phyloP scores from a whole-genome alignment of 2,888 invertebrate species.

The Caenorhabditis sulstoni region DNA sequence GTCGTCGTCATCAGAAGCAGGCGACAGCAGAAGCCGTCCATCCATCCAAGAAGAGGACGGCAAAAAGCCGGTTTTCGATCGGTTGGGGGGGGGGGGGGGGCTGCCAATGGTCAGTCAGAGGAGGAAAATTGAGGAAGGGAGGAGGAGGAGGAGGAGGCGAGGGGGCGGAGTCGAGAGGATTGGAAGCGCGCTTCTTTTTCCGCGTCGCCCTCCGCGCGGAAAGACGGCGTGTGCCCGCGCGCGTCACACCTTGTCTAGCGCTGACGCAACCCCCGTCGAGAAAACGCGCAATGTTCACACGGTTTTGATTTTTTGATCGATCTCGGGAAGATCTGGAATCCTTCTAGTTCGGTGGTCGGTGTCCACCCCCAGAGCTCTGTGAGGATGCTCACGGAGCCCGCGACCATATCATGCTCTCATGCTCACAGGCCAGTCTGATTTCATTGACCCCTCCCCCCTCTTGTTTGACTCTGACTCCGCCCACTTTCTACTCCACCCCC shows the following conservation, averaged over 20 bases:
- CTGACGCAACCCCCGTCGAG: slow-evolving; percentile 53
- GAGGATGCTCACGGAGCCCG: too few relatives aligned
- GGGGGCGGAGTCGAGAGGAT: slow-evolving; percentile 50
- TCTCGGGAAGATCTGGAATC: too few relatives aligned
- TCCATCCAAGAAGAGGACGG: slow-evolving; percentile 4
- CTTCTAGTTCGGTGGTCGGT: too few relatives aligned
- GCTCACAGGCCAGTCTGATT: slow-evolving; percentile 24
- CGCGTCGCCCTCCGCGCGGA: slow-evolving; percentile 48
- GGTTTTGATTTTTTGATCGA: too few relatives aligned
- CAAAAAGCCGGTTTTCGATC: slow-evolving; percentile 48
- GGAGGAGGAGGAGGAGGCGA: background rate
- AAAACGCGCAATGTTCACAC: too few relatives aligned
- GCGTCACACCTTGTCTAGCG: slow-evolving; percentile 47
- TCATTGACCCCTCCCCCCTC: slow-evolving; percentile 24
- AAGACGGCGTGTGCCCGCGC: slow-evolving; percentile 15
- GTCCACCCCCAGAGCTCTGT: too few relatives aligned
- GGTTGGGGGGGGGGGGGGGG: too few relatives aligned
- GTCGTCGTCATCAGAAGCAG: background rate
- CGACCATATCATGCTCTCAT: slow-evolving; percentile 1
- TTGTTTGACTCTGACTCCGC: slow-evolving; percentile 35
- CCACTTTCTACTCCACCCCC: too few relatives aligned
- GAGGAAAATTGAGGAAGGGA: too few relatives aligned
- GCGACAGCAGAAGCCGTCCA: background rate
- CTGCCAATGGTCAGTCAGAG: slow-evolving; percentile 38
- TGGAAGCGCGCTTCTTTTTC: slow-evolving; percentile 45